Percentiles rank a stretch among this genome's conserved stretches.
phyloP scores from a whole-genome alignment of 2,797 vertebrate species.

The Scarus forsteni region DNA sequence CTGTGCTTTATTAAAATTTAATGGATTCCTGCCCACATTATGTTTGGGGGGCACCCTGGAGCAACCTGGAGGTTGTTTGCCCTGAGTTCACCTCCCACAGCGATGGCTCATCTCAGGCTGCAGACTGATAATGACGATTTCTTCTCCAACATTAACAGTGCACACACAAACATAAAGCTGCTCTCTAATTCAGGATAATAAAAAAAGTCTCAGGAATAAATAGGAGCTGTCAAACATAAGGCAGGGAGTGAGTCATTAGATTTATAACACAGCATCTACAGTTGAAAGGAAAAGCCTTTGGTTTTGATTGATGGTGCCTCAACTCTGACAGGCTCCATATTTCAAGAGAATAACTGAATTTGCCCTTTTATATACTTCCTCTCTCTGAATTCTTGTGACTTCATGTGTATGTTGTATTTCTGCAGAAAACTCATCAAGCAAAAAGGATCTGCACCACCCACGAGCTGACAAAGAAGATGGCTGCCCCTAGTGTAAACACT shows the following conservation, averaged over 20 bases:
- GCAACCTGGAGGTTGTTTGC: slow-evolving; percentile 14
- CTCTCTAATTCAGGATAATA: not conserved
- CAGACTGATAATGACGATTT: slow-evolving; percentile 29
- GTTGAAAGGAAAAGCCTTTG: slow-evolving; percentile 2
- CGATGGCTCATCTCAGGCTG: slow-evolving; percentile 4
- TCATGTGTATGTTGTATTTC: slow-evolving; percentile 4
- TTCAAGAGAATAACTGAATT: slow-evolving; percentile 25
- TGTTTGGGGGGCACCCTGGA: slow-evolving; percentile 1
- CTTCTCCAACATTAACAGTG: not conserved
- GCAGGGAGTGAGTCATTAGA: slow-evolving; percentile 10
- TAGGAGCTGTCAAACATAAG: slow-evolving; percentile 15
- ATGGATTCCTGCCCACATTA: slow-evolving; percentile 4
- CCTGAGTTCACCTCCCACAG: slow-evolving; percentile 27
- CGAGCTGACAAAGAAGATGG: too few species aligned
- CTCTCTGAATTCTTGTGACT: slow-evolving; percentile 14
- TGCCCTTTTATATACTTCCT: slow-evolving; percentile 19
- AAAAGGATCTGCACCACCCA: too few species aligned
- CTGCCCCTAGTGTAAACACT: too few species aligned
- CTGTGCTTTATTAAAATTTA: slow-evolving; percentile 9
- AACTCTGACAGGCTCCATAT: slow-evolving; percentile 12
- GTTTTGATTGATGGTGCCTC: slow-evolving; percentile 5
- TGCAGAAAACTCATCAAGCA: not conserved
- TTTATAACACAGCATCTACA: slow-evolving; percentile 2
- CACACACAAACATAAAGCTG: not conserved
- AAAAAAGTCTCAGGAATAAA: not conserved